Base-by-base conservation (phyloP, 2,888 invertebrate species). In the Eucera pruinosa region DNA sequence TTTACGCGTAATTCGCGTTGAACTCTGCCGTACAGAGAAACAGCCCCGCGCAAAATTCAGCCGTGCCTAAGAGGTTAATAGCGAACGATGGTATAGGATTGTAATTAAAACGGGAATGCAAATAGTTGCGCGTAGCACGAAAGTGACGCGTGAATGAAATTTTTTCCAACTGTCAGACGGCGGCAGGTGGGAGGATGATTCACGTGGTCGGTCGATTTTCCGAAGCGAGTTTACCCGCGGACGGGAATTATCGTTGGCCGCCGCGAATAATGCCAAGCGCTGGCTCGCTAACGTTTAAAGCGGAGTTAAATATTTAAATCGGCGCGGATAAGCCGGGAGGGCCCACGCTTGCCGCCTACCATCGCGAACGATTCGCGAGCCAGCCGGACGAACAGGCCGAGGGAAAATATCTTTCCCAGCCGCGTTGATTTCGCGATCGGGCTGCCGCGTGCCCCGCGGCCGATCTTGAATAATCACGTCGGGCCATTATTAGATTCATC, bases 231-330 rank as follows among this genome's bases (percentile, higher is more conserved):
- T 79, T 84, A 76, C 64, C 55, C 61, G 69, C 39, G 50, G 54
- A 39, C 61, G 61, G 52, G 75, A 82, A 80, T 84, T 82, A 82
- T 80, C 65, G 71, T 62, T 61, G 57, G 71, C 66, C 60, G 57
- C 48, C 62, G 52, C 70, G 76, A 82, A 72, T 84, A 84, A 84
- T 78, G 76, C 70, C 66, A 39, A 7, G 62, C 61, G 62, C 36
- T 52, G 62, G 50, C 54, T 30, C 25, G 67, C 68, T 41, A 54
- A 60, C 75, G 80, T 78, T 84, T 69, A 73, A n/a, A 79, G 33
- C 80, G 20, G 58, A 78, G 68, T 84, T 80, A 85, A 83, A 81
- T 85, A 79, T 85, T 84, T 78, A 83, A 85, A 85, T 78, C 72
- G 60, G 45, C 66, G 52, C 47, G 64, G 62, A 81, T 74, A 77